phyloP scores from a whole-genome alignment of 2,113 vertebrate genomes.

The Chinchilla lanigera region DNA sequence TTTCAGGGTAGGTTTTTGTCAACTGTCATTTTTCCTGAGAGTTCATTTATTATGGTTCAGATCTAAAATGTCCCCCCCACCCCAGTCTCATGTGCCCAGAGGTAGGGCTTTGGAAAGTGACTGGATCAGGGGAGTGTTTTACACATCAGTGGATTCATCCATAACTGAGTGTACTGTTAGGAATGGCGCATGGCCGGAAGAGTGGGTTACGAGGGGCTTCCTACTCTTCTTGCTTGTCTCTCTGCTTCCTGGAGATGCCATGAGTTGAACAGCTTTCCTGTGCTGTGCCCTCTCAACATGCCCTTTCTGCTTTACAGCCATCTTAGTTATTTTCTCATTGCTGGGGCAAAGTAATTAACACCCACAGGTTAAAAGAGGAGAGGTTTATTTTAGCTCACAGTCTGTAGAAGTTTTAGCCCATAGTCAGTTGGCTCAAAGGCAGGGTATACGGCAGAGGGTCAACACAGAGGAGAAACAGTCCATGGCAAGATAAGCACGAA shows the following conservation, averaged over 20 bases:
- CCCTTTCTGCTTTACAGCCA: background rate
- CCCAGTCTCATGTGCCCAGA: too few species aligned
- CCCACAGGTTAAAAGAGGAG: background rate
- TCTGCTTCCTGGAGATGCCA: background rate
- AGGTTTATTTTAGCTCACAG: background rate
- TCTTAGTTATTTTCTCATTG: background rate
- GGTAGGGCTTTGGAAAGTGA: background rate
- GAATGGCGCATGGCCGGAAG: background rate
- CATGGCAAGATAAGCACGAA: background rate
- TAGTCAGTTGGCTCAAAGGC: background rate
- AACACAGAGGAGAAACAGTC: background rate
- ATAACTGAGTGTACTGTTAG: background rate
- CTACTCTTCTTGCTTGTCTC: background rate
- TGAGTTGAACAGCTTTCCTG: background rate
- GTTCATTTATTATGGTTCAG: background rate
- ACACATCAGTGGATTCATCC: background rate
- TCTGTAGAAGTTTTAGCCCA: background rate
- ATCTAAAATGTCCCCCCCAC: background rate
- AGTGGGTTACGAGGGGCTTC: background rate
- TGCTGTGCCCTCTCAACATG: background rate
- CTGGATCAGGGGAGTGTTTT: background rate
- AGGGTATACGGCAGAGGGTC: background rate
- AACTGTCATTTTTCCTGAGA: background rate
- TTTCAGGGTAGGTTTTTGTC: background rate
- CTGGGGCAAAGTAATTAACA: background rate